phyloP scores from a whole-genome alignment of 1,140 invertebrate genomes.

The Drosophila ficusphila region DNA sequence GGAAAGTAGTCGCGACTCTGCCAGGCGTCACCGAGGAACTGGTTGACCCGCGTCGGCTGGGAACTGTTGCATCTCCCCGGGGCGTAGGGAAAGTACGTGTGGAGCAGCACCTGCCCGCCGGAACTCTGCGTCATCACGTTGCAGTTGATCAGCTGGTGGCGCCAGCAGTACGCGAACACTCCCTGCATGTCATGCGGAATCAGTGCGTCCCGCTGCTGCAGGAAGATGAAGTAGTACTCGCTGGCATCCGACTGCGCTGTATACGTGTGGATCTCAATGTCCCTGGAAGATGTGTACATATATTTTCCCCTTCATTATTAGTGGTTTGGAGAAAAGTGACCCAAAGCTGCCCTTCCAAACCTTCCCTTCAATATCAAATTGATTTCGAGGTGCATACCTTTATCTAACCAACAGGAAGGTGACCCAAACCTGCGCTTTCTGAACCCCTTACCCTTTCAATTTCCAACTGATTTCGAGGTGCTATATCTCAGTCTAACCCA shows the following conservation, averaged over 20 bases:
- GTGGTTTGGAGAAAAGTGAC: no score
- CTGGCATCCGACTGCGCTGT: slow-evolving; percentile 32
- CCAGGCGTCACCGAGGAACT: slow-evolving; percentile 37
- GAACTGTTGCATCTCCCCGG: slow-evolving; percentile 12
- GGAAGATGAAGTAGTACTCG: slow-evolving; percentile 67
- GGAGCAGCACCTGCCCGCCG: slow-evolving; percentile 43
- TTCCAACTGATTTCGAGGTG: no score
- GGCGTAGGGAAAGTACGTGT: slow-evolving; percentile 64
- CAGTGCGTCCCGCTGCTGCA: slow-evolving; percentile 49
- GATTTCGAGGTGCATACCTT: no score
- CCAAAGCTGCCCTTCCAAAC: no score
- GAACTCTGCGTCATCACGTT: slow-evolving; percentile 63
- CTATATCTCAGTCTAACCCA: background rate
- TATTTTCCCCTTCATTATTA: background rate
- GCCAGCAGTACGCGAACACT: slow-evolving; percentile 66
- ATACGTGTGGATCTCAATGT: slow-evolving; percentile 57
- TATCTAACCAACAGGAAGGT: no score
- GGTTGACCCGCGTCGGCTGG: slow-evolving; percentile 36
- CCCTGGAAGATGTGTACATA: slow-evolving; percentile 4
- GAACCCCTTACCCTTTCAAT: no score
- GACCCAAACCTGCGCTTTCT: no score
- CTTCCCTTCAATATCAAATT: no score
- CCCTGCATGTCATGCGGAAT: slow-evolving; percentile 51
- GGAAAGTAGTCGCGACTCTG: slow-evolving; percentile 48
- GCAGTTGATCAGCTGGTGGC: slow-evolving; percentile 61